Evolutionary conservation across 2,797 vertebrate genomes (phyloP).

Genomic region (Prunella strophiata): DNA sequence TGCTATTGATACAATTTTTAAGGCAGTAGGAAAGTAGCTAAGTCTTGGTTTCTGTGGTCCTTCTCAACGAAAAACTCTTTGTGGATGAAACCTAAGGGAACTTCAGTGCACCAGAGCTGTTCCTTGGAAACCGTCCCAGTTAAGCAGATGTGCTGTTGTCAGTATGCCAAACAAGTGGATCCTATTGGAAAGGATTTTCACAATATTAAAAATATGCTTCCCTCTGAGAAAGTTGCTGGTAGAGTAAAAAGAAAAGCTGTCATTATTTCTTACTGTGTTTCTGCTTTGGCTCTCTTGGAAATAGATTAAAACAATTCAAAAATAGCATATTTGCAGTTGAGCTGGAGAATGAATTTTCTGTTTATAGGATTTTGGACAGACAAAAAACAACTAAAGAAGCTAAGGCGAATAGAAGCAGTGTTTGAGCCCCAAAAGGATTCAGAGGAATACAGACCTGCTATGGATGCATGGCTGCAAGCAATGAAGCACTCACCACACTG

Average conservation of each 20-base stretch:
- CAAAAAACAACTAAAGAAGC: slow-evolving; percentile 88
- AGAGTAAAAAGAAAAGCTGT: slow-evolving; percentile 58
- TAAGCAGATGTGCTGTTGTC: slow-evolving; percentile 39
- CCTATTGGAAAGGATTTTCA: slow-evolving; percentile 41
- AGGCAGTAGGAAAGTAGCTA: not conserved
- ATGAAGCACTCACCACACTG: slow-evolving; percentile 86
- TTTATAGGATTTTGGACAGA: slow-evolving; percentile 88
- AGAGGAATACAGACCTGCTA: slow-evolving; percentile 77
- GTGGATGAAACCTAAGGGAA: slow-evolving; percentile 5
- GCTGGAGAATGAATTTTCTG: slow-evolving; percentile 45
- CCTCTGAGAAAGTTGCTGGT: slow-evolving; percentile 42
- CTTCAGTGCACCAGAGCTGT: not conserved
- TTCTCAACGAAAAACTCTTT: not conserved
- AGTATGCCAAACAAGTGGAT: slow-evolving; percentile 50
- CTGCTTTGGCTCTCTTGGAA: slow-evolving; percentile 30
- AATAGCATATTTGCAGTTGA: slow-evolving; percentile 35
- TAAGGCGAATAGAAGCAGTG: slow-evolving; percentile 78
- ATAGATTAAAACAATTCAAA: slow-evolving; percentile 15
- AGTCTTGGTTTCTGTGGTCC: not conserved
- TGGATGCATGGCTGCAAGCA: slow-evolving; percentile 90
- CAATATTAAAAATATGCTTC: slow-evolving; percentile 41
- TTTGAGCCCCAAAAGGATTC: slow-evolving; percentile 82
- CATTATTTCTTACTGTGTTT: slow-evolving; percentile 36
- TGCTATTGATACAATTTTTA: not conserved
- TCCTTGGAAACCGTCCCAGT: slow-evolving; percentile 21